phyloP scores from a whole-genome alignment of 2,888 invertebrate species.

The Phymatocera aterrima region DNA sequence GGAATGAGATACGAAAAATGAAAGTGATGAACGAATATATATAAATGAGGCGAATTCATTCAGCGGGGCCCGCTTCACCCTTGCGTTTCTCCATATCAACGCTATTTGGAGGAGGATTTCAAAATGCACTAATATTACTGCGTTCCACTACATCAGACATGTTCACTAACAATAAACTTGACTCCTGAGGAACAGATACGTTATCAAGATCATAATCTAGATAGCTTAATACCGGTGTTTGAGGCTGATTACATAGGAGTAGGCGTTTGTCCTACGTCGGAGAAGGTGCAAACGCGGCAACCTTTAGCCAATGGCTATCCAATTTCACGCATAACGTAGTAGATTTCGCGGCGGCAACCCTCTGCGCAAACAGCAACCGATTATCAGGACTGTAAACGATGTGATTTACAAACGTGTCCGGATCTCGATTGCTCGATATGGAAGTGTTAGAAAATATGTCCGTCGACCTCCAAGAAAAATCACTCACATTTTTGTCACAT shows the following conservation, averaged over 20 bases:
- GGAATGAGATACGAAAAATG: too few relatives aligned
- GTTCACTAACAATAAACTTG: too few relatives aligned
- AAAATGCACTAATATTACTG: too few relatives aligned
- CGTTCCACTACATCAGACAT: too few relatives aligned
- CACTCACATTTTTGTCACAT: not conserved
- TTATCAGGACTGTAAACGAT: constrained; percentile 4
- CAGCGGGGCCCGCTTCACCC: too few relatives aligned
- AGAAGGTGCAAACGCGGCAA: not conserved
- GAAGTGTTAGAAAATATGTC: not conserved
- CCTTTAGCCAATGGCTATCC: not conserved
- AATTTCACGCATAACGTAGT: constrained; percentile 33
- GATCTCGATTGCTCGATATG: not conserved
- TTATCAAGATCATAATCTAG: not conserved
- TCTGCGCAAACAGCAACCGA: constrained; percentile 5
- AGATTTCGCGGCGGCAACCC: constrained; percentile 20
- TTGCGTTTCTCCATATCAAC: too few relatives aligned
- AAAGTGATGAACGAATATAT: too few relatives aligned
- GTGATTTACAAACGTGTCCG: not conserved
- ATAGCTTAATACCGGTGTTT: not conserved
- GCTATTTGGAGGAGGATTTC: too few relatives aligned
- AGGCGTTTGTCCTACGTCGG: not conserved
- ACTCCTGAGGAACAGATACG: too few relatives aligned
- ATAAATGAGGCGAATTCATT: too few relatives aligned
- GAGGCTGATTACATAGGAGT: not conserved
- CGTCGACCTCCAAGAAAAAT: not conserved